These are phyloP conservation scores for Mus minutoides DNA, from an alignment of 2,797 vertebrate species.

Conservation along the genomic window DNA sequence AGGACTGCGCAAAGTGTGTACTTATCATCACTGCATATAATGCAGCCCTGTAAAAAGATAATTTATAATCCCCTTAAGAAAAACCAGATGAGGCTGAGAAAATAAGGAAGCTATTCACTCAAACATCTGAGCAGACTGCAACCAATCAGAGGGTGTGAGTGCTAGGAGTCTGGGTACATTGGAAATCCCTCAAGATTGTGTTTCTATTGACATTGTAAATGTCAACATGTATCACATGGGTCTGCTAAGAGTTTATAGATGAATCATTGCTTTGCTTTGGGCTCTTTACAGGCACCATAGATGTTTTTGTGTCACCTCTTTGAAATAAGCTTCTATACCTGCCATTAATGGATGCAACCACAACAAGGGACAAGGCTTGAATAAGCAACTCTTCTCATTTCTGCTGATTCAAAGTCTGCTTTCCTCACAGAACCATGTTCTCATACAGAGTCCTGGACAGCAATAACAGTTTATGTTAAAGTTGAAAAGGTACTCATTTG, in stretches of 20 bases:
- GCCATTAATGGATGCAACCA: background rate
- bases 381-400: background rate
- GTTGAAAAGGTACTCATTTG: background rate
- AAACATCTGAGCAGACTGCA: background rate
- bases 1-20: background rate
- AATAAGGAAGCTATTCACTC: background rate
- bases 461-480: background rate
- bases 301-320: background rate
- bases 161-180: background rate
- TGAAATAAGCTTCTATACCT: conserved; percentile 41
- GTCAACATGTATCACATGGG: background rate
- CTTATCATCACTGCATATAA: background rate
- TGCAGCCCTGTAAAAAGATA: background rate
- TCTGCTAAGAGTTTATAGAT: conserved; percentile 4
- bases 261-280: background rate
- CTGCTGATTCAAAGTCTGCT: background rate
- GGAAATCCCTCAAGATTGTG: background rate
- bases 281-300: background rate
- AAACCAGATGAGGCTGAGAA: background rate
- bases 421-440: background rate
- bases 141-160: background rate
- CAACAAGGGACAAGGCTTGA: background rate
- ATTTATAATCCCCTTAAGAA: background rate
- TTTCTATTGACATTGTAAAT: background rate
- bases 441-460: background rate